Conservation (phyloP, 2,888 invertebrate genomes). For the Tetragonisca angustula region DNA sequence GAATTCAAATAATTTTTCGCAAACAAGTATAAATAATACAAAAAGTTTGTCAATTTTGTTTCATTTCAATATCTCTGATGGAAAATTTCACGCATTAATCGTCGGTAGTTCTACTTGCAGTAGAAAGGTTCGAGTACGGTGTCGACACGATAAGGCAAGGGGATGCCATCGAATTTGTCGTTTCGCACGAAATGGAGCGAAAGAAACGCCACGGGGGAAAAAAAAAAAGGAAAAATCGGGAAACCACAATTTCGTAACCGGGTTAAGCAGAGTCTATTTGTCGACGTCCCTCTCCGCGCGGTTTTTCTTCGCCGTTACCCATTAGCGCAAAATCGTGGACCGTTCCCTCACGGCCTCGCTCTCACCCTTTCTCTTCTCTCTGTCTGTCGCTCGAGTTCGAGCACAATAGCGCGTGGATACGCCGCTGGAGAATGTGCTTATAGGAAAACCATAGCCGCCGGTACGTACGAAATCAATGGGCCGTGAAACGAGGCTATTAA, state of each 20-base stretch:
- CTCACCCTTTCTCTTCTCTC: not conserved
- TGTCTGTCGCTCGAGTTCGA: not conserved
- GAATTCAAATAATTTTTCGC: too few relatives aligned
- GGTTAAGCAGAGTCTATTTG: slow-evolving; percentile 53
- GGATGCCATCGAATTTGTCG: not conserved
- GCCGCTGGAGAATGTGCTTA: slow-evolving; percentile 41
- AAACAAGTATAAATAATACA: too few relatives aligned
- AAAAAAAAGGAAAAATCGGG: not conserved
- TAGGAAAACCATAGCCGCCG: slow-evolving; percentile 53
- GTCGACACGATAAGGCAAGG: not conserved
- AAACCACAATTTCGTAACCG: slow-evolving; percentile 35
- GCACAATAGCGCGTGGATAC: slow-evolving; percentile 49
- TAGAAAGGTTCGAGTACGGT: too few relatives aligned
- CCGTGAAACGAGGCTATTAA: slow-evolving; percentile 79
- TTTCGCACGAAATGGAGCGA: not conserved
- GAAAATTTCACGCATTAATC: too few relatives aligned
- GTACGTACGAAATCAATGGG: slow-evolving; percentile 71
- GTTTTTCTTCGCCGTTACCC: slow-evolving; percentile 34
- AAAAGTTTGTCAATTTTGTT: too few relatives aligned
- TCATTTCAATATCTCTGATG: too few relatives aligned
- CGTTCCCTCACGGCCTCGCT: not conserved
- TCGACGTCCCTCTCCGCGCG: slow-evolving; percentile 20
- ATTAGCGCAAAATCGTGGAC: slow-evolving; percentile 35
- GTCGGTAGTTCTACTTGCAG: too few relatives aligned
- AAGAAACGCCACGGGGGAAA: too few relatives aligned